phyloP scores from a whole-genome alignment of 2,797 vertebrate genomes.

The Todus mexicanus region DNA sequence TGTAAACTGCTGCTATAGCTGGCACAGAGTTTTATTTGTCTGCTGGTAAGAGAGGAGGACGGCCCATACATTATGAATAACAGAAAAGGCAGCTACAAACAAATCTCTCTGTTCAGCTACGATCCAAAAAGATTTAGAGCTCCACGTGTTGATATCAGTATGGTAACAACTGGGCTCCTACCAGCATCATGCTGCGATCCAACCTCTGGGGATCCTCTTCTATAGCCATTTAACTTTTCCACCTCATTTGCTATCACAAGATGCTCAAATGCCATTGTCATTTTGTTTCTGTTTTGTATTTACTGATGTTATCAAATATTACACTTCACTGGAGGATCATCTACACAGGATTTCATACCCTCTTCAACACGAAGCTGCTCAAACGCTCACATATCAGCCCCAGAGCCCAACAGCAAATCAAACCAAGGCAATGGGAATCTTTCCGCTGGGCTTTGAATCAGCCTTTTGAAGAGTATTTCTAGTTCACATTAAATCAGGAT shows the following conservation, averaged over 20 bases:
- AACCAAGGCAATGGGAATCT: neutral
- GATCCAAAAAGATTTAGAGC: slow-evolving; percentile 6
- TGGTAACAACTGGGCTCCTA: neutral
- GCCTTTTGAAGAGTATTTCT: neutral
- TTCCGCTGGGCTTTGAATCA: neutral
- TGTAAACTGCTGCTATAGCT: slow-evolving; percentile 30
- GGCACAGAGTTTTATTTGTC: slow-evolving; percentile 33
- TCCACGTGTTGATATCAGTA: slow-evolving; percentile 12
- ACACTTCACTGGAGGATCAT: slow-evolving; percentile 32
- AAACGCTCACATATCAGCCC: neutral
- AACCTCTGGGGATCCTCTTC: slow-evolving; percentile 49
- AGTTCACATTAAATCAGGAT: neutral
- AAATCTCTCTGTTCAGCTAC: neutral
- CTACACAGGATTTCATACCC: slow-evolving; percentile 14
- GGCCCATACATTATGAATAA: neutral
- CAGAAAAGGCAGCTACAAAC: neutral
- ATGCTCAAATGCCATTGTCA: slow-evolving; percentile 18
- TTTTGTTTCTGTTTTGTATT: slow-evolving; percentile 34
- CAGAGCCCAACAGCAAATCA: neutral
- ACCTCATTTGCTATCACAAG: neutral
- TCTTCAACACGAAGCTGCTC: slow-evolving; percentile 46
- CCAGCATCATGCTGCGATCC: slow-evolving; percentile 11
- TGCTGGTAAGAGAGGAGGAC: slow-evolving; percentile 14
- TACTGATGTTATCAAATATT: slow-evolving; percentile 54
- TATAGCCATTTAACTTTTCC: slow-evolving; percentile 39